Base-by-base conservation (phyloP, 2,888 invertebrate species). In the Eucera pruinosa region DNA sequence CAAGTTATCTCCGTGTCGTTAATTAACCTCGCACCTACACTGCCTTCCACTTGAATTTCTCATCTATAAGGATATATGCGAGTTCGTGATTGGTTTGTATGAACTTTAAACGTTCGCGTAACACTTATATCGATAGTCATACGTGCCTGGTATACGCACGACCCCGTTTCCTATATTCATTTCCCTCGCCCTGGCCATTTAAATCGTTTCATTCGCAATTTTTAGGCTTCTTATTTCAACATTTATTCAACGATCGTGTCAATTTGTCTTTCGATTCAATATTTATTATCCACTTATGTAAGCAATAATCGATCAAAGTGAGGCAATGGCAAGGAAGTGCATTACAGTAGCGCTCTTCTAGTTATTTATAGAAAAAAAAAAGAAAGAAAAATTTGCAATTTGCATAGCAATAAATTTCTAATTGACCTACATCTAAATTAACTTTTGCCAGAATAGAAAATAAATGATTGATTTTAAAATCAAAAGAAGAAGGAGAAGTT, bases 11-110 rank as follows among this genome's bases (percentile, higher is more conserved):
- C 13, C 47, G 48, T 58, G 60, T 50, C 39, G 43, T 71, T 71
- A 75, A 75, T 75, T 71, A 75, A 71, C 60, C 60, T 48, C 39
- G 48, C 66, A 33, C 58, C 52, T 41, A 50, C 50, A 50, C 50
- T 23, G 39, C 27, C 64, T 23, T 55, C 45, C n/a, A 39, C 39
- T 55, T 47, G 52, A 39, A 48, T 64, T 33, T 39, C 70, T 55
- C 64, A 36, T 39, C 52, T 18, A 45, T 23, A 27, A 54, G 23
- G 45, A 47, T 33, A n/a, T n/a, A 39, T 58, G 33, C 27, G 30
- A 47, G 70, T 64, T 43, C 15, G 30, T 30, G 47, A 60, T 68
- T 23, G 15, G 30, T 6, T n/a, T 27, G 36, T 48, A 30, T 50
- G 50, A 48, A 68, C 58, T 60, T 68, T 60, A 41, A 15, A 41